phyloP scores from a whole-genome alignment of 2,797 vertebrate species.

The Sebastes elongatus region DNA sequence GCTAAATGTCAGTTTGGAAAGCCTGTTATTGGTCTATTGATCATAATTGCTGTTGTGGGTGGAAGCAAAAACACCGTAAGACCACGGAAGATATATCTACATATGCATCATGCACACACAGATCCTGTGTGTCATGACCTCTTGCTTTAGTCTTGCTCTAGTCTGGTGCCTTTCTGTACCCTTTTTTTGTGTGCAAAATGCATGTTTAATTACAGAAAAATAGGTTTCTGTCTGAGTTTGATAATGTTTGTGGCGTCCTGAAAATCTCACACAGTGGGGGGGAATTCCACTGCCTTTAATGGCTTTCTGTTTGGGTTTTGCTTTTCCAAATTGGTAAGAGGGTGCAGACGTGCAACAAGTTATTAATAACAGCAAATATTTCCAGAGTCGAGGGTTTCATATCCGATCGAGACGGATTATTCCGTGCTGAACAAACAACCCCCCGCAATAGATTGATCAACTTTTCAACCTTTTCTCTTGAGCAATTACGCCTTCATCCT shows the following conservation, averaged over 20 bases:
- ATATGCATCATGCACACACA: conserved; percentile 11
- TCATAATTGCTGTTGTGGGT: background rate
- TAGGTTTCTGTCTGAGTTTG: background rate
- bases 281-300: conserved; percentile 50
- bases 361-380: conserved; percentile 61
- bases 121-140: background rate
- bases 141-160: background rate
- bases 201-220: background rate
- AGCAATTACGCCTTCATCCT: background rate
- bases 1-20: background rate
- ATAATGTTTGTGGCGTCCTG: conserved; percentile 9
- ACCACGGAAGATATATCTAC: background rate
- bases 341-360: conserved; percentile 8
- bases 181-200: background rate
- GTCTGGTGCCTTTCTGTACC: background rate
- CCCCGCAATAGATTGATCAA: background rate
- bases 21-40: background rate
- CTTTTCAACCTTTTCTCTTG: background rate
- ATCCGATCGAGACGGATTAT: conserved; percentile 43
- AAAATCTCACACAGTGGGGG: conserved; percentile 23
- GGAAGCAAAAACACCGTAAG: background rate
- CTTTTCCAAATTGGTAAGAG: conserved; percentile 45
- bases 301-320: conserved; percentile 38
- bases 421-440: conserved; percentile 34
- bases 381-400: conserved; percentile 52